Base-by-base conservation (phyloP, 2,888 invertebrate species). In the Ecdyonurus torrentis region DNA sequence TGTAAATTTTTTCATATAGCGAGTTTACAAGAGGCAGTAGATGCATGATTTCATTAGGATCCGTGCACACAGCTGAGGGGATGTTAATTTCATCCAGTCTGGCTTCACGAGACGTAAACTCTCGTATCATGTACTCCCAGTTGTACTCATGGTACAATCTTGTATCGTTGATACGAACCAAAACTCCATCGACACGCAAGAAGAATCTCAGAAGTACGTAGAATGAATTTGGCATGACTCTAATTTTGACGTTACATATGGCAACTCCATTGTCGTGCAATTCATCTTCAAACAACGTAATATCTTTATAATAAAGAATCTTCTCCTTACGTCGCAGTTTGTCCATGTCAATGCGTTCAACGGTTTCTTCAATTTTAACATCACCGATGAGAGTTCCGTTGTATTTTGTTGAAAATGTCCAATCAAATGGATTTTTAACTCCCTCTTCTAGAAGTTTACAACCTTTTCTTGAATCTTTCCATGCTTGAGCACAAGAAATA, bases 261-360 rank as follows among this genome's bases (percentile, higher is more conserved):
- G 98, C 91, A 63, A 91, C 87, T 19, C 99, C 99, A 79, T 99
- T 92, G 76, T 99, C 99, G 72, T 97, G 97, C 59, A 99, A 77
- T 75, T 99, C 99, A 79, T 99, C 99, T 78, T 99, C 99, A 78
- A 90, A 99, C 52, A 99, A 77, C 63, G 91, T 87, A 37, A 98
- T 77, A 73, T 98, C 95, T 69, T 92, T 88, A 75, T 92, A 98
- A 74, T 97, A 98, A 2, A 92, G 74, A 63, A 99, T 99, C 72
- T 87, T 86, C 69, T 99, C 97, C 69, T 86, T 86, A 68, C 84
- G 82, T 78, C 91, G 95, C 58, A 99, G 76, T 72, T 90, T 82
- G 68, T 95, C 91, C 69, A 92, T 81, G 74, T 99, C 84, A 62
- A 99, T 89, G 67, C 82, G 77, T 71, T 90, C 87, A 55, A 84